Percentiles rank a stretch among this genome's conserved stretches.
phyloP scores from a whole-genome alignment of 1,140 invertebrate species.

The Platorchestia sp. region DNA sequence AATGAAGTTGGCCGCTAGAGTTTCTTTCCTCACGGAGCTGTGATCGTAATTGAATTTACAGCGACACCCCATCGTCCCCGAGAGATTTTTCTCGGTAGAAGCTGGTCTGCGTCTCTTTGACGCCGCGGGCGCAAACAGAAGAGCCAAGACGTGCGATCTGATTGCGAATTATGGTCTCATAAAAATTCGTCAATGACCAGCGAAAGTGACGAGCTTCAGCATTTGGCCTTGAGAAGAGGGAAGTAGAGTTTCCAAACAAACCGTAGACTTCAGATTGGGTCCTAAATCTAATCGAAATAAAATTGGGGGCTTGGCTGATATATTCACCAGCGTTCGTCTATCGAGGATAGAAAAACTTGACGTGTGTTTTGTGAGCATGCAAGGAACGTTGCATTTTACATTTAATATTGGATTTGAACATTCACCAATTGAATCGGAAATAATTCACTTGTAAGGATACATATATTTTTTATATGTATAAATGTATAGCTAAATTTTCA shows the following conservation, averaged over 20 bases:
- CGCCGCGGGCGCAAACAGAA: background rate
- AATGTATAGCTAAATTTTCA: too few relatives aligned
- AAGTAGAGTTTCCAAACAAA: background rate
- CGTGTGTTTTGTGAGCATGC: background rate
- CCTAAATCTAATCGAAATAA: background rate
- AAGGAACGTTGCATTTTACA: too few relatives aligned
- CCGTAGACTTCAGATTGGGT: background rate
- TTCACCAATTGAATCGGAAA: too few relatives aligned
- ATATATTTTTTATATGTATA: too few relatives aligned
- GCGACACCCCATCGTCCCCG: background rate
- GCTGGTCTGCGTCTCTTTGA: background rate
- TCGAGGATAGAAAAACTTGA: background rate
- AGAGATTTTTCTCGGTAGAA: background rate
- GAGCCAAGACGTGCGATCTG: background rate
- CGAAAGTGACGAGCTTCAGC: background rate
- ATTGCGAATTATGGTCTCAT: slow-evolving; percentile 17
- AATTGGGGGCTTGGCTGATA: background rate
- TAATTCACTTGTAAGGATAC: too few relatives aligned
- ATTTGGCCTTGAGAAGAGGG: background rate
- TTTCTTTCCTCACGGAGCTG: slow-evolving; percentile 7
- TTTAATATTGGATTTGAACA: too few relatives aligned
- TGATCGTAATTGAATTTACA: slow-evolving; percentile 37
- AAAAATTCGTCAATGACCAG: slow-evolving; percentile 16
- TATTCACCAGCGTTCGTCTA: background rate
- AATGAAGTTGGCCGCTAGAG: background rate